A percentile compares a stretch with the other conserved stretches of the same genome.
Conservation (phyloP, 2,888 invertebrate genomes). For the Cephus pygmeus region DNA sequence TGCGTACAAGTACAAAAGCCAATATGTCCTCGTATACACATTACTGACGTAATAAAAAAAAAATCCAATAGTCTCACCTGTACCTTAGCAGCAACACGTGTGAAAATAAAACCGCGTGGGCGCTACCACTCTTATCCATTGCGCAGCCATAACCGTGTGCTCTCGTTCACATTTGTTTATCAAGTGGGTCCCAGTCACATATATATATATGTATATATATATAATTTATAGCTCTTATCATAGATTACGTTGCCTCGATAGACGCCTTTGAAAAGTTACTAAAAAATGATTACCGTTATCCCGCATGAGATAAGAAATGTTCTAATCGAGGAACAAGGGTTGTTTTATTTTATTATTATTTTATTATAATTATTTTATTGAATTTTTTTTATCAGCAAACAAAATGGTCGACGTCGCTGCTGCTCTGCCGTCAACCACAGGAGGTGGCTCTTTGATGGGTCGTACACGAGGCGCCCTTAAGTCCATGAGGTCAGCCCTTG, state of each 20-base stretch:
- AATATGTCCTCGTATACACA: too few species aligned
- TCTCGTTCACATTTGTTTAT: neutral
- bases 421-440: conserved; percentile 42
- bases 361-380: neutral
- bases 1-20: too few species aligned
- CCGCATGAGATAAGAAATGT: neutral
- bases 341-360: neutral
- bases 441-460: conserved; percentile 55
- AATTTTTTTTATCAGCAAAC: neutral
- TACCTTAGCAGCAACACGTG: neutral
- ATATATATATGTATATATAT: conserved; percentile 2
- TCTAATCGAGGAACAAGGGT: neutral
- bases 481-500: conserved; percentile 60
- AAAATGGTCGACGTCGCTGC: conserved; percentile 57
- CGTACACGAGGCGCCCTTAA: conserved; percentile 60
- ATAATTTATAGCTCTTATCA: conserved; percentile 34
- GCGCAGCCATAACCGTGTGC: neutral
- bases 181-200: conserved; percentile 32
- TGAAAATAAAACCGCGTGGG: conserved; percentile 13
- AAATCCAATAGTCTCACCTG: too few species aligned
- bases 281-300: neutral
- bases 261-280: neutral
- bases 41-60: too few species aligned
- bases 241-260: conserved; percentile 22
- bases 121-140: neutral